phyloP scores from a whole-genome alignment of 2,113 vertebrate genomes.

The Thalassarche chlororhynchos region DNA sequence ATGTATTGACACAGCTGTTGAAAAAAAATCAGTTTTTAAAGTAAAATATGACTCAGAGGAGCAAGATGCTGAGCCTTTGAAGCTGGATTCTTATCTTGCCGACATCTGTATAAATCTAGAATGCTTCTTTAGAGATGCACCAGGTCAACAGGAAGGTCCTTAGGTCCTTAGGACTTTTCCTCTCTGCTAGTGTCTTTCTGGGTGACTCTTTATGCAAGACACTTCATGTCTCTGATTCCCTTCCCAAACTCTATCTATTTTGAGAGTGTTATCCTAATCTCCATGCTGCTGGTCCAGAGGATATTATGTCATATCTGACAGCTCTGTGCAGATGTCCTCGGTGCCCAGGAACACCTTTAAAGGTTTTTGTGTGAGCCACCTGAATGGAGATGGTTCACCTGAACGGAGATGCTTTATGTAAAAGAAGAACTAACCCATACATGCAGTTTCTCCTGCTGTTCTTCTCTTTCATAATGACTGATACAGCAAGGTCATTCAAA shows the following conservation, averaged over 20 bases:
- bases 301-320: background rate
- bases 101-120: background rate
- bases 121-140: background rate
- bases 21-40: background rate
- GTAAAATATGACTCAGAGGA: background rate
- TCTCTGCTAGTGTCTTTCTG: background rate
- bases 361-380: background rate
- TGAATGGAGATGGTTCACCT: background rate
- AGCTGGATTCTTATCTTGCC: background rate
- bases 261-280: background rate
- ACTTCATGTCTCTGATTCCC: background rate
- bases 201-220: background rate
- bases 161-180: background rate
- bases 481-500: background rate
- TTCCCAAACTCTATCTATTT: background rate
- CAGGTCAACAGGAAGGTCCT: background rate
- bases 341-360: background rate
- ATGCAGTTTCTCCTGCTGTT: background rate
- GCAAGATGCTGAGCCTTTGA: background rate
- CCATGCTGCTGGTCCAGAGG: background rate
- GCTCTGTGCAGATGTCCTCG: background rate
- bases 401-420: background rate
- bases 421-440: background rate
- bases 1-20: background rate
- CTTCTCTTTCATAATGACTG: background rate